phyloP scores from a whole-genome alignment of 1,140 invertebrate species.

The Archivesica marissinica region DNA sequence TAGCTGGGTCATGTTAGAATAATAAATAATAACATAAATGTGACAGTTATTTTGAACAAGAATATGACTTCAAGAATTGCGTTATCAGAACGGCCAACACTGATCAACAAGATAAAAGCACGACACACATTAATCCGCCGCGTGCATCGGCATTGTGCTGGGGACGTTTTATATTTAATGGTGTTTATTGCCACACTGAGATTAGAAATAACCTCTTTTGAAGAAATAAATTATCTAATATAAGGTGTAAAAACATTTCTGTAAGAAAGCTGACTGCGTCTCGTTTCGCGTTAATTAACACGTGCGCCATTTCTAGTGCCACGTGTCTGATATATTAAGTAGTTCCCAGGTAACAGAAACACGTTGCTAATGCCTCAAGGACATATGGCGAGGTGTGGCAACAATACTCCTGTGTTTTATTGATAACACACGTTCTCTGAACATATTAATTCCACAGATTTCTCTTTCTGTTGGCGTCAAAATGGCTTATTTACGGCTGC shows the following conservation, averaged over 20 bases:
- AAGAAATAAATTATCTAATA: constrained; percentile 44
- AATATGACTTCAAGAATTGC: too few relatives aligned
- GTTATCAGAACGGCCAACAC: too few relatives aligned
- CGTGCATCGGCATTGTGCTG: neutral
- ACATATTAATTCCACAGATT: neutral
- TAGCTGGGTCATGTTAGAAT: too few relatives aligned
- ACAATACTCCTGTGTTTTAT: neutral
- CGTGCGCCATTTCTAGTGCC: constrained; percentile 4
- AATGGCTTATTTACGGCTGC: neutral
- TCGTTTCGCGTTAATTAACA: constrained; percentile 30
- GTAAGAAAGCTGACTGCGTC: neutral
- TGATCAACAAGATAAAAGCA: too few relatives aligned
- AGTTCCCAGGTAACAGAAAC: constrained; percentile 18
- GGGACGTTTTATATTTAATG: constrained; percentile 31
- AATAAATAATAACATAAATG: too few relatives aligned
- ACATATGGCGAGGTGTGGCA: constrained; percentile 14
- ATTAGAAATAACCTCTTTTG: neutral
- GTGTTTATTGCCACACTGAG: constrained; percentile 33
- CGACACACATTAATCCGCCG: neutral
- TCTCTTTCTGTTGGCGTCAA: neutral
- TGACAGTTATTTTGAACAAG: too few relatives aligned
- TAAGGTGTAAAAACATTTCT: constrained; percentile 23
- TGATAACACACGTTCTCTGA: constrained; percentile 6
- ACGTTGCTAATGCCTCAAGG: constrained; percentile 3
- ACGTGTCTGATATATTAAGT: constrained; percentile 6